Evolutionary conservation across 35 echinoderm and acorn worm genomes (phyloP), one percentile per base, ranked within the genome.

Genomic region (Ptychodera flava): DNA sequence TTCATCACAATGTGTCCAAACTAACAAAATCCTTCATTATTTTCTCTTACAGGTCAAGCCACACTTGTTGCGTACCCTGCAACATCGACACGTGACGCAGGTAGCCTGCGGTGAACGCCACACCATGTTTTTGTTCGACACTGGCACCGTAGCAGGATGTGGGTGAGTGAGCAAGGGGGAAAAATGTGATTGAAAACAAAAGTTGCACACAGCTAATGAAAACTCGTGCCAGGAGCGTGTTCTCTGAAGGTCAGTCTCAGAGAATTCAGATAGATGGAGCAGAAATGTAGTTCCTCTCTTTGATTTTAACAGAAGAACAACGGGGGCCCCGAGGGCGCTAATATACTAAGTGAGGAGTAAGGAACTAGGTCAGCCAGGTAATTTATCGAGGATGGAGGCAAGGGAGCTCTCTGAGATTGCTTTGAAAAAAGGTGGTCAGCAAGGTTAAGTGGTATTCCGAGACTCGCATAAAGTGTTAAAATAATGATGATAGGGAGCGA

Each of bases 31-130:
- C n/a, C n/a, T n/a, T n/a, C n/a, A n/a, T n/a, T n/a, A n/a, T n/a
- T n/a, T n/a, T n/a, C n/a, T n/a, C 45, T 30, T 82, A 1, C 83
- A 98, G 95, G 90, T 98, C 16, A 33, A 82, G 22, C 95, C 95
- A 31, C 95, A 98, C 79, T 80, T 90, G 27, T 79, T 98, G n/a
- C 84, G 88, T 34, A 92, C 95, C 22, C 84, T 98, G 31, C 83
- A 89, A 45, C 92, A 94, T 45, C 77, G 80, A n/a, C 91, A 86
- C 35, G 90, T 98, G 29, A 84, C 84, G 15, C 91, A 92, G 29
- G 90, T 99, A 16, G 88, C 96, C 6, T 99, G 96, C 85, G 96
- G 93, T 37, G 93, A 99, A 35, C 92, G 94, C 32, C 93, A 94
- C 79, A 90, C 92, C 0, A 29, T 99, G n/a, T 99, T 99, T 83